Evolutionary conservation across 2,113 vertebrate genomes (phyloP), one percentile per base, ranked within the genome.

Genomic region (Neofelis nebulosa): DNA sequence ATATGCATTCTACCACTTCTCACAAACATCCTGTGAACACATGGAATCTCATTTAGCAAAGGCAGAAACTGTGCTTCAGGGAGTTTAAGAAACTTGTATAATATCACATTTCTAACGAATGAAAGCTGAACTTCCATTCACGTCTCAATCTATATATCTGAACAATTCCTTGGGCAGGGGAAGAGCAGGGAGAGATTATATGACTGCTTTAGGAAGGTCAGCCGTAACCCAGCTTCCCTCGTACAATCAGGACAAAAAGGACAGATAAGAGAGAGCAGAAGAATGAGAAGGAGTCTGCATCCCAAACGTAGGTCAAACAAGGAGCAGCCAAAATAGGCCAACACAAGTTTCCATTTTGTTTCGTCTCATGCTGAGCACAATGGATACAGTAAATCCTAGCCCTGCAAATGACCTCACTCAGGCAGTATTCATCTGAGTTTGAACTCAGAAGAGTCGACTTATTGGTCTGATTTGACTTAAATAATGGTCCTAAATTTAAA

Each of bases 31-130:
- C 31, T 66, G 23, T 33, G 3, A 96, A 15, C 6, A 33, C 2
- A 33, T 48, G 14, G 36, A 38, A 84, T 52, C 31, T 92, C 71
- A 87, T 33, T 92, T 73, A 66, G 8, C 25, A 83, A 68, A 55
- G 65, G 27, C 27, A 74, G 55, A 36, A 74, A 73, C 69, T 68
- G 15, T 76, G 14, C 48, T 91, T 92, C 61, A 7, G 21, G 16
- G 19, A 94, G 41, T 84, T 89, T 91, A 82, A 87, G 81, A 82
- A 95, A 61, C 25, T n/a, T 93, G 33, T 38, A 14, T 74, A 71
- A 79, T 15, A 93, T 83, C 52, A 55, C 15, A 25, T 27, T 36
- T 36, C 78, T 55, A 82, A 83, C 48, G 15, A 79, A 16, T 31
- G 65, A n/a, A 76, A 29, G 7, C 7, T 45, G 21, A 5, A 65